Conservation (phyloP, 2,888 invertebrate species). For the Pyrgus malvae region DNA sequence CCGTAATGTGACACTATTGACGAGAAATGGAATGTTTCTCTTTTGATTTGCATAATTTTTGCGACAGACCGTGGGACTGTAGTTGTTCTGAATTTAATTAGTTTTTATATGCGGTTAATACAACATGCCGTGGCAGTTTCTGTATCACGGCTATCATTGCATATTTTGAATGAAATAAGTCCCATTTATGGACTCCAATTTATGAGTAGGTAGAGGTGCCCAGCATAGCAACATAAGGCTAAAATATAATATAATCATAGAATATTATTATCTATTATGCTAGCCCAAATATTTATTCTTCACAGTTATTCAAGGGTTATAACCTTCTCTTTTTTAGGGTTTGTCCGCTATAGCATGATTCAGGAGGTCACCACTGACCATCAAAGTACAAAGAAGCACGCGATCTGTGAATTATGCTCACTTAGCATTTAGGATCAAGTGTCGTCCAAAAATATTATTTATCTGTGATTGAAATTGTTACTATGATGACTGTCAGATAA, state of each 20-base stretch:
- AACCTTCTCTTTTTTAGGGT: constrained; percentile 2
- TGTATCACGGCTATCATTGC: too few species aligned
- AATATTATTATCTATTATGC: too few species aligned
- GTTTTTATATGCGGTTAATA: background rate
- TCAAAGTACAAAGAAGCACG: constrained; percentile 45
- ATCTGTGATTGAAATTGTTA: constrained; percentile 1
- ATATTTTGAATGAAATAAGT: too few species aligned
- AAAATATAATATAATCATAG: too few species aligned
- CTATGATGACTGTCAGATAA: background rate
- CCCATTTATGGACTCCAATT: too few species aligned
- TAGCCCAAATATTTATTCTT: too few species aligned
- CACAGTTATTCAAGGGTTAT: background rate
- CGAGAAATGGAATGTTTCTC: constrained; percentile 24
- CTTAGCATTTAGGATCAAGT: constrained; percentile 26
- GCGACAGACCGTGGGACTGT: constrained; percentile 23
- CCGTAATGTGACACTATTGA: constrained; percentile 19
- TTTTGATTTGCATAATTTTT: constrained; percentile 25
- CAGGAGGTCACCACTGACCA: constrained; percentile 12
- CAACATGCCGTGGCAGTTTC: background rate
- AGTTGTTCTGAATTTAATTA: constrained; percentile 4
- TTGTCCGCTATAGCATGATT: background rate
- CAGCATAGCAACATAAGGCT: too few species aligned
- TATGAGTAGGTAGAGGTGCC: too few species aligned
- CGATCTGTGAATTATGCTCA: constrained; percentile 45
- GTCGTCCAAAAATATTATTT: background rate